Evolutionary conservation across 2,888 invertebrate genomes (phyloP), one percentile per base, ranked within the genome.

Genomic region (Drosophila pegasa): DNA sequence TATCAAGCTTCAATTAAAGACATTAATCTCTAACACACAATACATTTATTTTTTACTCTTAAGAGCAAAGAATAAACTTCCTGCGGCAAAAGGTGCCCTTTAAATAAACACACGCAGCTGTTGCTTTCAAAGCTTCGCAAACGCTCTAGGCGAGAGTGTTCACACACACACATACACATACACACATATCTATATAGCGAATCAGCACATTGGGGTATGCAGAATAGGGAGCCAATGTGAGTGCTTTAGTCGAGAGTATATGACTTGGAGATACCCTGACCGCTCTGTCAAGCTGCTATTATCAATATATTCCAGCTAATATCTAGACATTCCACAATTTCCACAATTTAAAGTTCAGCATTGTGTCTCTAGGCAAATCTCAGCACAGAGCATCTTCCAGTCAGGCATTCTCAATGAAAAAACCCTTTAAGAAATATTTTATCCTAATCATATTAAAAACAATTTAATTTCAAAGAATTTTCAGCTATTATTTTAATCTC

Each of bases 1-100:
- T 74, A 80, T 76, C 79, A 66, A 73, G 73, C 66, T 70, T 73
- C 54, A 83, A 70, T 74, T 63, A 43, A 56, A 54, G 41, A 54
- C 66, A 50, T 55, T 57, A 71, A 74, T 71, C 60, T 55, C 38
- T 20, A 56, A 18, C 54, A 37, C 40, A 79, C 83, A 82, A 76
- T 59, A 67, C 27, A 38, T 29, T 18, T 31, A 54, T 43, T 78
- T 81, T 62, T 74, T 61, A 52, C 22, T 16, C 20, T 25, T 5
- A 8, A 40, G 37, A 59, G 64, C 76, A 65, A 76, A 72, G 47
- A 27, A 40, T 31, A 50, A 29, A 69, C 57, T 76, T 83, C 84
- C 84, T 63, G 73, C 65, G 50, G 16, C 56, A 59, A 54, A 54
- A 37, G 33, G 40, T 58, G 54, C 40, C 47, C 37, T 68, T 60